Percentiles rank a stretch among this genome's conserved stretches.
phyloP scores from a whole-genome alignment of 2,797 vertebrate species.

The Carcharodon carcharias region DNA sequence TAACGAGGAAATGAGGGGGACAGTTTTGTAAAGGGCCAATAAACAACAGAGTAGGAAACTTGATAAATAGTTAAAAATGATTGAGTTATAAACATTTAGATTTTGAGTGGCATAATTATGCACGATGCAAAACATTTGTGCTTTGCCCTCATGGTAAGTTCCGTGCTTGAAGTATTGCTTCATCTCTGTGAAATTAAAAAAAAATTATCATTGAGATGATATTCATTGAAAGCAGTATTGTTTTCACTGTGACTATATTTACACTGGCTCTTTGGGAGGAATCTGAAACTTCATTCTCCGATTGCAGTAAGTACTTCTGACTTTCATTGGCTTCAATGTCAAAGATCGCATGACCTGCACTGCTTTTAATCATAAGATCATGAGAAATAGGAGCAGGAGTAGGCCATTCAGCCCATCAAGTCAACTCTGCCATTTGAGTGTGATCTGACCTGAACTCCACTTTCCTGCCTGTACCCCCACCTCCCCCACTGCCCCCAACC shows the following conservation, averaged over 20 bases:
- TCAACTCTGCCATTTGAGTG: neutral
- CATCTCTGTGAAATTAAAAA: neutral
- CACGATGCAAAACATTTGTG: neutral
- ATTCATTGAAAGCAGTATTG: neutral
- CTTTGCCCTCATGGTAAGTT: too few relatives aligned
- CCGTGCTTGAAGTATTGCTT: neutral
- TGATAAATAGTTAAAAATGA: neutral
- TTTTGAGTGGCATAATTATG: neutral
- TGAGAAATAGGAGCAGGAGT: too few relatives aligned
- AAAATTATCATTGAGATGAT: neutral
- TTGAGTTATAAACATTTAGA: neutral
- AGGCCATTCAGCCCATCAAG: neutral
- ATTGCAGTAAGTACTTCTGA: neutral
- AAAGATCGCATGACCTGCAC: neutral
- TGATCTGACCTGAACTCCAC: neutral
- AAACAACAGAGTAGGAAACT: neutral
- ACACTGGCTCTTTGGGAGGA: neutral
- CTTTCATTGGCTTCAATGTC: neutral
- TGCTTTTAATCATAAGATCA: neutral
- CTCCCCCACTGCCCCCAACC: too few relatives aligned
- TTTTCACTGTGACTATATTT: constrained; percentile 15
- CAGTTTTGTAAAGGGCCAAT: neutral
- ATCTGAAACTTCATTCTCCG: neutral
- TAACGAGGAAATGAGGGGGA: neutral
- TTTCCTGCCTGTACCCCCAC: too few relatives aligned